Base-by-base conservation (phyloP, 2,113 vertebrate species). In the Urocynchramus pylzowi region DNA sequence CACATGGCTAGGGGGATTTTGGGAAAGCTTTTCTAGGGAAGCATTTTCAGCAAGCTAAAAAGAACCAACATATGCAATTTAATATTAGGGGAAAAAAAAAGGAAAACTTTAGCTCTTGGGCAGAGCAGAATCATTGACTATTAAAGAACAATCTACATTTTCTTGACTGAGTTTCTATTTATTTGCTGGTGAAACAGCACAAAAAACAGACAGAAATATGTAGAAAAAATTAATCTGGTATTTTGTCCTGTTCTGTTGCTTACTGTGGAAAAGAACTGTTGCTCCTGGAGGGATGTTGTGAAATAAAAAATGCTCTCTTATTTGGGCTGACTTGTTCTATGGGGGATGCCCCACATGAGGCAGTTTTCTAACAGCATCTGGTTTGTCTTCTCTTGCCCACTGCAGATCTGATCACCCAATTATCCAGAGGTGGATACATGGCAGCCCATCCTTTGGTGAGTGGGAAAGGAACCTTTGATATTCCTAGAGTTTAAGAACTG, bases 361-460 rank as follows among this genome's bases (percentile, higher is more conserved):
- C 54, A 60, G 33, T 76, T 87, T 57, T 65, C 39, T 91, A 90
- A 65, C 81, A 91, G 27, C 41, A 12, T 41, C 56, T 97, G 54
- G 45, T 57, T 74, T 50, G 60, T 95, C 69, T 93, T 81, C 87
- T 89, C 54, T 97, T 87, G 89, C 68, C 12, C 61, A 5, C 98
- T 99, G 92, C 98, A 99, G 99, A 99, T 98, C 99, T 99, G 97
- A 98, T 99, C 5, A 98, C 98, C 81, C 99, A 98, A 11, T 98
- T 98, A 75, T 98, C 99, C 96, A 99, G 49, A 41, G 39, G 13
- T 99, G 87, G 99, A 99, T 3, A 1, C 27, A 28, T 26, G 15
- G 24, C 41, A 96, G 98, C 98, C 85, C 98, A 99, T 97, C 98
- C 98, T 97, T 98, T 98, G 98, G 99, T 99, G 98, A 87, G 99